A percentile compares a stretch with the other conserved stretches of the same genome.
phyloP scores from a whole-genome alignment of 2,113 vertebrate species.

The Lathamus discolor region DNA sequence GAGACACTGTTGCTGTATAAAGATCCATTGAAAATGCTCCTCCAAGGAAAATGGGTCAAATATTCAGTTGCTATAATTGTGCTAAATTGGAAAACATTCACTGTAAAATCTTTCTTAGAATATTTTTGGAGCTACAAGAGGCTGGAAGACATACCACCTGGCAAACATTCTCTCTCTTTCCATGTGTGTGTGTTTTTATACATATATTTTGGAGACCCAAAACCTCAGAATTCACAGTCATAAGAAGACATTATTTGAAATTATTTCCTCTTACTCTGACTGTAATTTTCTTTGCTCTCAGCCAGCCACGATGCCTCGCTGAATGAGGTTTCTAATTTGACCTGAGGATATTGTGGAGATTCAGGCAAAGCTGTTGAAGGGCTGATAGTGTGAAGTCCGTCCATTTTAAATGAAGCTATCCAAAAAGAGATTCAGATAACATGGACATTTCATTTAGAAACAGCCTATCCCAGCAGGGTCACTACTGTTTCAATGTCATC shows the following conservation, averaged over 20 bases:
- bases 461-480: not conserved
- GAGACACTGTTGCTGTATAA: not conserved
- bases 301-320: not conserved
- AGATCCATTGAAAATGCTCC: not conserved
- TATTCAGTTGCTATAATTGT: not conserved
- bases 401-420: not conserved
- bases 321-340: not conserved
- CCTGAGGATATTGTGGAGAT: not conserved
- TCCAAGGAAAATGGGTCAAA: conserved; percentile 16
- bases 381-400: not conserved
- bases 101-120: not conserved
- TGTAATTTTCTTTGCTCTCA: not conserved
- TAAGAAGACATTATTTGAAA: conserved; percentile 10
- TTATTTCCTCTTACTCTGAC: not conserved
- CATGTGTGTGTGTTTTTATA: not conserved
- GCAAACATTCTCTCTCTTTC: not conserved
- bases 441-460: not conserved
- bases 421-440: not conserved
- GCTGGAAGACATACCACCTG: not conserved
- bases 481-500: not conserved
- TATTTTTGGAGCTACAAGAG: conserved; percentile 36
- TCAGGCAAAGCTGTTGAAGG: not conserved
- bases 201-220: not conserved
- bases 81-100: conserved; percentile 40
- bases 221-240: not conserved